Percentiles rank a stretch among this genome's conserved stretches.
These are phyloP conservation scores for Sceloporus undulatus DNA, from an alignment of 2,113 vertebrate genomes.

Conservation along the genomic window DNA sequence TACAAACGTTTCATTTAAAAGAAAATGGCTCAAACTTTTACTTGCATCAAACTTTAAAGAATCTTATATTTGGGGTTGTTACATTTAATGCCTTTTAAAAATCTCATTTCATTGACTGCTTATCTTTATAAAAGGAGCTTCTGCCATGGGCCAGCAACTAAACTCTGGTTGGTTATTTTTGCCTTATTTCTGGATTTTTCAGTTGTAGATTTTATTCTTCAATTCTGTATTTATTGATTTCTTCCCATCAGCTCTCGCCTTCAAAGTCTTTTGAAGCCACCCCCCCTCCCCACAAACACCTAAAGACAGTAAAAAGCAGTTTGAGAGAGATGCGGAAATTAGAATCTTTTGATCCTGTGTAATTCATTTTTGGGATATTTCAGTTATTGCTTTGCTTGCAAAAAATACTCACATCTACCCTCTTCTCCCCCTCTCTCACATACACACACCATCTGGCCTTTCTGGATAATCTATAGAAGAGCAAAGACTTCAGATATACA, in stretches of 20 bases:
- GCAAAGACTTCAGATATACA: not conserved
- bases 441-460: not conserved
- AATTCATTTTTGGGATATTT: slow-evolving; percentile 22
- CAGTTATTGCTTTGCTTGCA: slow-evolving; percentile 25
- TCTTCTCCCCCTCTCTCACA: not conserved
- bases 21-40: slow-evolving; percentile 4
- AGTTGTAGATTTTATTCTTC: slow-evolving; percentile 36
- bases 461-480: not conserved
- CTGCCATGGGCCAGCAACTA: slow-evolving; percentile 20
- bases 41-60: slow-evolving; percentile 9
- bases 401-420: not conserved
- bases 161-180: not conserved
- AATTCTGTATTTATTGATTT: slow-evolving; percentile 33
- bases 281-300: not conserved
- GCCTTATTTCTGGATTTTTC: slow-evolving; percentile 2
- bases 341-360: not conserved
- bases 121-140: not conserved
- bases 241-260: slow-evolving; percentile 2
- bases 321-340: not conserved
- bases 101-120: slow-evolving; percentile 17
- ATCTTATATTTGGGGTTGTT: slow-evolving; percentile 33
- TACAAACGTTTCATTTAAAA: slow-evolving; percentile 22
- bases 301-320: not conserved
- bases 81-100: slow-evolving; percentile 17
- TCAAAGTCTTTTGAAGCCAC: slow-evolving; percentile 5